Evolutionary conservation across 2,888 invertebrate genomes (phyloP).

Genomic region (Bellardia pandia): DNA sequence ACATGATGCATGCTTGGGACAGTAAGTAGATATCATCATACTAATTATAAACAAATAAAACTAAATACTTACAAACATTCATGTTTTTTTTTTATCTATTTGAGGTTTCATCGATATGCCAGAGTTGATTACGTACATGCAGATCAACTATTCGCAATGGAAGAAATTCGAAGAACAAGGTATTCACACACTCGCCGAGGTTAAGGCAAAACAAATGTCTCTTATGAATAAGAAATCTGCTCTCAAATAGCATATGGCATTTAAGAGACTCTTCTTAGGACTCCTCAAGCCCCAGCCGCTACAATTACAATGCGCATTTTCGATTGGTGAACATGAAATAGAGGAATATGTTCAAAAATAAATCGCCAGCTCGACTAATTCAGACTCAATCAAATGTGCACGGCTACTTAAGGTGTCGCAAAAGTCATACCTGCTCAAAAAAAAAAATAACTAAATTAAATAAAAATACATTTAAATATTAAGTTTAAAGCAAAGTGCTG

Average conservation of each 20-base stretch:
- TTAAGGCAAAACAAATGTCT: constrained; percentile 85
- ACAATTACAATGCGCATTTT: constrained; percentile 80
- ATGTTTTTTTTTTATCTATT: neutral
- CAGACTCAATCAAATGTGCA: neutral
- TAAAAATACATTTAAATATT: neutral
- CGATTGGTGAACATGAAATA: constrained; percentile 80
- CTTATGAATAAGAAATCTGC: constrained; percentile 79
- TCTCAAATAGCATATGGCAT: constrained; percentile 83
- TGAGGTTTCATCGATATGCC: constrained; percentile 97
- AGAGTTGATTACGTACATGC: constrained; percentile 93
- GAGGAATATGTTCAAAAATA: constrained; percentile 76
- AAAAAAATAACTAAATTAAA: neutral
- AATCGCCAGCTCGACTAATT: constrained; percentile 1
- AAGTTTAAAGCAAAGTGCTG: neutral
- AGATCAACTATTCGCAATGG: constrained; percentile 95
- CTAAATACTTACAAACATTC: neutral
- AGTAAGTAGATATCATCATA: constrained; percentile 86
- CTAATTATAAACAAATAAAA: too few relatives aligned
- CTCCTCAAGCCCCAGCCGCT: constrained; percentile 81
- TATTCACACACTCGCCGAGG: constrained; percentile 89
- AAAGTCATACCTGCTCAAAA: neutral
- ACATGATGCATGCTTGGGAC: constrained; percentile 99
- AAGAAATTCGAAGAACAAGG: constrained; percentile 92
- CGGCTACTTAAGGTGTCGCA: neutral
- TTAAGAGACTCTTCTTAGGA: constrained; percentile 82